These are phyloP conservation scores for Tachysurus vachellii DNA, from an alignment of 2,113 vertebrate genomes.

Conservation along the genomic window DNA sequence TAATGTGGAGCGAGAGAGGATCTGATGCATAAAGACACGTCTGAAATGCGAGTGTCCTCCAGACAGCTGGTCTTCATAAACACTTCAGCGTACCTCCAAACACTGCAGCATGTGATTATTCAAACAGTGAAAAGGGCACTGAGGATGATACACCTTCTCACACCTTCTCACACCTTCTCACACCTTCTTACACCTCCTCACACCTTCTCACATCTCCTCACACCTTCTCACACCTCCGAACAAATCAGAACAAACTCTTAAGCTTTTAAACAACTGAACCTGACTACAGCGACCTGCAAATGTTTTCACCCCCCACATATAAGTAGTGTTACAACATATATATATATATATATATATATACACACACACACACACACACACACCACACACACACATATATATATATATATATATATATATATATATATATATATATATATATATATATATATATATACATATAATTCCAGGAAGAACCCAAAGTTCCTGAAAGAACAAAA, in stretches of 20 bases:
- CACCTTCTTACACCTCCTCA: neutral
- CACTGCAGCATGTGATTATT: neutral
- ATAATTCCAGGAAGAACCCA: neutral
- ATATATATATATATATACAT: no score
- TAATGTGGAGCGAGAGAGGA: neutral
- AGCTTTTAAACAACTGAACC: neutral
- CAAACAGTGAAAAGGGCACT: neutral
- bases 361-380: no score
- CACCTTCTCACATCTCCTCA: neutral
- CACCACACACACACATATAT: no score
- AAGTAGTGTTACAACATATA: neutral
- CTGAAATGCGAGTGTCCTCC: neutral
- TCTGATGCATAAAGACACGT: neutral
- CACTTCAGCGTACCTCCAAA: neutral
- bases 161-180: neutral
- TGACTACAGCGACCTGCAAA: neutral
- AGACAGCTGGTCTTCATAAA: constrained; percentile 6
- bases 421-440: no score
- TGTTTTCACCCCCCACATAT: neutral
- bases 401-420: no score
- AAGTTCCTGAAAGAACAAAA: neutral
- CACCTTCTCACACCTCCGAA: no score
- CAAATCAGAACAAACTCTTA: neutral
- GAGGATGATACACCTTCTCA: neutral
- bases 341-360: no score